Percentiles rank a stretch among this genome's conserved stretches.
phyloP scores from a whole-genome alignment of 2,888 invertebrate genomes.

The Rotaria magnacalcarata region DNA sequence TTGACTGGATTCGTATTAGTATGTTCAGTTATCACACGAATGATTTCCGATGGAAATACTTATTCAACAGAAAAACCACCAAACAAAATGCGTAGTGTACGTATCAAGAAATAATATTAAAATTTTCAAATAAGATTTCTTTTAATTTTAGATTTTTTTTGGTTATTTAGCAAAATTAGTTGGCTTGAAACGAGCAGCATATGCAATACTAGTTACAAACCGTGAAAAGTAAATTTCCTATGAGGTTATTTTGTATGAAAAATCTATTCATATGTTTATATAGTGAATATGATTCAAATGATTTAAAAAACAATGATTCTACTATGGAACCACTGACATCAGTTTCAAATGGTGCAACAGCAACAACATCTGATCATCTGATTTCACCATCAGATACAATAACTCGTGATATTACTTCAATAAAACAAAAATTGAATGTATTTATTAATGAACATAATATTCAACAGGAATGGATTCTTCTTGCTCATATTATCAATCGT shows the following conservation, averaged over 20 bases:
- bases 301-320: neutral
- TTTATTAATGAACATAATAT: neutral
- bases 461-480: constrained; percentile 9
- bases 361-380: neutral
- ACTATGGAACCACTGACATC: constrained; percentile 7
- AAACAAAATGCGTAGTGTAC: neutral
- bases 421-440: neutral
- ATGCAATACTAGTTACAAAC: neutral
- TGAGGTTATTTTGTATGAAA: too few relatives aligned
- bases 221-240: neutral
- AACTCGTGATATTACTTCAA: neutral
- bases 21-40: neutral
- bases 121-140: neutral
- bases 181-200: neutral
- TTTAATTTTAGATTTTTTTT: constrained; percentile 3
- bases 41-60: constrained; percentile 4
- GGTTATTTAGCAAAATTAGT: neutral
- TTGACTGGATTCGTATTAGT: neutral
- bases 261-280: too few relatives aligned
- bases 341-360: neutral
- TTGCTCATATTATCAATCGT: constrained; percentile 35
- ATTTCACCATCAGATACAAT: neutral
- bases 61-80: neutral
- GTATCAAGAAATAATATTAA: neutral
- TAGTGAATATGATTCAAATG: neutral